These are phyloP conservation scores for Zonitis immaculata DNA, from an alignment of 2,888 invertebrate species.

Conservation along the genomic window DNA sequence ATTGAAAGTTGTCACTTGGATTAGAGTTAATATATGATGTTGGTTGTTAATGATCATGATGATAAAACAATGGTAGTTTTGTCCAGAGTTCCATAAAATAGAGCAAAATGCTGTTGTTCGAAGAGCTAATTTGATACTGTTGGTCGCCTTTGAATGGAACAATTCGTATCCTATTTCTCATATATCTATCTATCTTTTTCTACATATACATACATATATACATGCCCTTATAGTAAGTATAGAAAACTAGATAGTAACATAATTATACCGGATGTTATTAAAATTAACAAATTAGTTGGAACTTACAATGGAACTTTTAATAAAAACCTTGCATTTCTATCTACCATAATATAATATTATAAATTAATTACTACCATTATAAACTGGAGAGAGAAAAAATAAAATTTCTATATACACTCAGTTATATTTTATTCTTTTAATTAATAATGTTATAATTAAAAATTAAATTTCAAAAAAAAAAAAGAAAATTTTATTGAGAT, in stretches of 20 bases:
- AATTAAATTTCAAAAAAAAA: too few species aligned
- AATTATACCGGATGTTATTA: constrained; percentile 27
- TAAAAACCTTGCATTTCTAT: background rate
- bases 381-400: too few species aligned
- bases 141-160: constrained; percentile 35
- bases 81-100: constrained; percentile 10
- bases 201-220: background rate
- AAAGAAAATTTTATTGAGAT: background rate
- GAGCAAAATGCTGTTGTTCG: background rate
- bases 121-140: constrained; percentile 32
- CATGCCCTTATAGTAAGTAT: too few species aligned
- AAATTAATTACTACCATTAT: background rate
- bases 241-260: constrained; percentile 2
- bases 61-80: constrained; percentile 7
- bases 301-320: background rate
- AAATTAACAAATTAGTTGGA: constrained; percentile 29
- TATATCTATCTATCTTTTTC: constrained; percentile 21
- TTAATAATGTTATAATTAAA: background rate
- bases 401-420: background rate
- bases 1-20: constrained; percentile 14
- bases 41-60: background rate
- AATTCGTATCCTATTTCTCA: constrained; percentile 30
- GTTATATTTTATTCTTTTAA: background rate
- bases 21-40: too few species aligned
- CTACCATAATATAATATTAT: background rate